Evolutionary conservation across 2,113 vertebrate species (phyloP).

Genomic region (Crypturellus undulatus): DNA sequence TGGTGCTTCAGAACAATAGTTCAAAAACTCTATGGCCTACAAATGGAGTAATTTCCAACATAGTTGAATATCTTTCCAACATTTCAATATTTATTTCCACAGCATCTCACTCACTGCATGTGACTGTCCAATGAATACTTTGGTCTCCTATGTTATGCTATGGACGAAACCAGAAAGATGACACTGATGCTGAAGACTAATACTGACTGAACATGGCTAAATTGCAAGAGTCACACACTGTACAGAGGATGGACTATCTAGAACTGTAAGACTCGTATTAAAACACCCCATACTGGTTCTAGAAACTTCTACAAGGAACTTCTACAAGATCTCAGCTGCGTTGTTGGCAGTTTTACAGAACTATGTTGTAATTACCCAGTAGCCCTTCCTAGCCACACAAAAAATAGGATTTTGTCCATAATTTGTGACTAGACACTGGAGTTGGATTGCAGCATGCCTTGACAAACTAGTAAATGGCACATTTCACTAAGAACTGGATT

Average conservation of each 20-base stretch:
- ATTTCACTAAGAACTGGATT: background rate
- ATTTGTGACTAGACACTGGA: background rate
- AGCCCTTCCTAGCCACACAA: accelerated
- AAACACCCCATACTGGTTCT: background rate
- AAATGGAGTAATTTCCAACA: too few relatives aligned
- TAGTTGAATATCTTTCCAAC: too few relatives aligned
- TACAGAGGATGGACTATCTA: background rate
- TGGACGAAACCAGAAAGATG: background rate
- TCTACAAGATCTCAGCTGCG: background rate
- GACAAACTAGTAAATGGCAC: background rate
- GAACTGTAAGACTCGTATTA: background rate
- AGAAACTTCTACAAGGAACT: background rate
- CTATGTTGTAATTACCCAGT: accelerated
- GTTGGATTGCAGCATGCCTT: background rate
- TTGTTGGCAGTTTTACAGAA: background rate
- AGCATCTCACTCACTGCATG: background rate
- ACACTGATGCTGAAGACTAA: background rate
- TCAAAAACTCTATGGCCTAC: background rate
- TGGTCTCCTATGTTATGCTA: background rate
- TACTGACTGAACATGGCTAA: background rate
- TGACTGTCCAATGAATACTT: background rate
- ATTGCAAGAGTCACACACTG: background rate
- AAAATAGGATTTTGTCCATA: accelerated
- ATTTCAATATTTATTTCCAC: too few relatives aligned
- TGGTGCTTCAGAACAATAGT: background rate